Percentiles rank a stretch among this genome's conserved stretches.
Evolutionary conservation across 2,888 invertebrate genomes (phyloP).

Genomic region (Brachyopa scutellaris): DNA sequence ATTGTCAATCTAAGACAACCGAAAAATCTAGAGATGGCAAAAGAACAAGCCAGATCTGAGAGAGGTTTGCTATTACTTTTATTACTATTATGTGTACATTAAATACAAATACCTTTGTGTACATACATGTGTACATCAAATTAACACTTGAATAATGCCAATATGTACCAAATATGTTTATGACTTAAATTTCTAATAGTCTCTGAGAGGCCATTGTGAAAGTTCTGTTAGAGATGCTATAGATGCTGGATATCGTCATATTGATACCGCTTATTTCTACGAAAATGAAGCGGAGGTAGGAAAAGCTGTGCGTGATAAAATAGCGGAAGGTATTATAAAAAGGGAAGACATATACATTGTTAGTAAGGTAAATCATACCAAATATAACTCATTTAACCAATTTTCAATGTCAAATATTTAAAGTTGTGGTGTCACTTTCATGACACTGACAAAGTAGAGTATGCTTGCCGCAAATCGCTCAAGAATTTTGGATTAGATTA

Average conservation of each 20-base stretch:
- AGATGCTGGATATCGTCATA: conserved; percentile 83
- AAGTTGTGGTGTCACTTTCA: conserved; percentile 95
- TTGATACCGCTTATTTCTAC: conserved; percentile 84
- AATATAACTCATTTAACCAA: conserved; percentile 49
- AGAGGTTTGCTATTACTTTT: no score
- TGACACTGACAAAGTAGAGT: conserved; percentile 88
- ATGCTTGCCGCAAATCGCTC: conserved; percentile 86
- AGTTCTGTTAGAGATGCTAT: conserved; percentile 81
- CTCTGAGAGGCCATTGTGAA: conserved; percentile 79
- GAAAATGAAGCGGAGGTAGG: conserved; percentile 82
- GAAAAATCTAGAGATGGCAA: no score
- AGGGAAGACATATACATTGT: conserved; percentile 81
- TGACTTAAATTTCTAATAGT: conserved; percentile 74
- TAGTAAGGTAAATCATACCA: conserved; percentile 76
- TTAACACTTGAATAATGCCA: no score
- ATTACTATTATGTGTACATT: no score
- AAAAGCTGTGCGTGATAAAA: conserved; percentile 80
- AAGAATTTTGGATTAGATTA: conserved; percentile 86
- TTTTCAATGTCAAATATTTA: conserved; percentile 40
- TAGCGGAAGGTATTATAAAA: conserved; percentile 81
- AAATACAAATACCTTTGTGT: no score
- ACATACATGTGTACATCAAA: no score
- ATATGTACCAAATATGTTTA: no score
- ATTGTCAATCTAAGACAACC: no score
- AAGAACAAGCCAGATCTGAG: no score